A percentile compares a stretch with the other conserved stretches of the same genome.
Conservation (phyloP, 2,113 vertebrate genomes). For the Pomatorhinus ruficollis region DNA sequence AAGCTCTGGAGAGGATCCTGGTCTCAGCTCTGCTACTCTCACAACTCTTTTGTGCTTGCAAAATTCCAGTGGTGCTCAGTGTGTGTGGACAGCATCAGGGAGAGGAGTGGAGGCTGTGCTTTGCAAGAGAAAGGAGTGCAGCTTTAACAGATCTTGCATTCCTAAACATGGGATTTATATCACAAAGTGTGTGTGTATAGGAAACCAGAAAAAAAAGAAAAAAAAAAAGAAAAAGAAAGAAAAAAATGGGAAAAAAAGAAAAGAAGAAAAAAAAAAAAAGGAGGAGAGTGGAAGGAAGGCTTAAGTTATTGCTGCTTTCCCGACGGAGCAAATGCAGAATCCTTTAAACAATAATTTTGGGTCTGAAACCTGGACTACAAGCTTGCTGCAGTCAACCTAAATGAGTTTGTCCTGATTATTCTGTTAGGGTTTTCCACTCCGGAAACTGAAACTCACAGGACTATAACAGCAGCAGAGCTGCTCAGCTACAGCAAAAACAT, state of each 20-base stretch:
- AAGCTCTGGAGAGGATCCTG: neutral
- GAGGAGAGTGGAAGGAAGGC: neutral
- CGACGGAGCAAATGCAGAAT: neutral
- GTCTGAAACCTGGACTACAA: neutral
- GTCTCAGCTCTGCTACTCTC: neutral
- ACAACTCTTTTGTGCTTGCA: neutral
- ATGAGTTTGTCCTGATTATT: neutral
- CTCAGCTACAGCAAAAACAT: neutral
- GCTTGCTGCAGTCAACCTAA: neutral
- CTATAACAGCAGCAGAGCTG: neutral
- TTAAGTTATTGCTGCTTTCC: neutral
- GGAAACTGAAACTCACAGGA: neutral
- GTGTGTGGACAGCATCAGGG: neutral
- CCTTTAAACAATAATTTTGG: neutral
- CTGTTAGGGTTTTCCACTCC: neutral
- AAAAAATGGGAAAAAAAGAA: too few relatives aligned
- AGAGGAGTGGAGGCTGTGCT: neutral
- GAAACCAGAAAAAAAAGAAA: neutral
- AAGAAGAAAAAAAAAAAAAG: fast-evolving
- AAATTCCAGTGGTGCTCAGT: neutral
- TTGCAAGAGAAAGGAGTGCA: neutral
- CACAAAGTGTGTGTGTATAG: neutral
- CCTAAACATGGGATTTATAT: neutral
- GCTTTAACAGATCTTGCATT: neutral
- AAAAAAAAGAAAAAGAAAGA: fast-evolving